Evolutionary conservation across 2,113 vertebrate genomes (phyloP).

Genomic region (Triplophysa rosa): DNA sequence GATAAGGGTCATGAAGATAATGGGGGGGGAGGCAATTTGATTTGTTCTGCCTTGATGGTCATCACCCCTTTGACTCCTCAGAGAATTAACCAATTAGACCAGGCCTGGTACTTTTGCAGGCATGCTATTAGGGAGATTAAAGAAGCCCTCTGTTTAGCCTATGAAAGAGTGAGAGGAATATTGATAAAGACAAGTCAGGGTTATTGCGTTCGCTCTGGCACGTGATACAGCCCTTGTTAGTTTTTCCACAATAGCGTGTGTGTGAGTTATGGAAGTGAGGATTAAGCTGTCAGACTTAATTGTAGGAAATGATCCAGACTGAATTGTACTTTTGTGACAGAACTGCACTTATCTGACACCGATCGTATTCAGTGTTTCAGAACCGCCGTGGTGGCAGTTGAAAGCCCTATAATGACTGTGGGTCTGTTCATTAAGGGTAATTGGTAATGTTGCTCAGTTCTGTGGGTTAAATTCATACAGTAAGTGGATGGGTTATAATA

Average conservation of each 20-base stretch:
- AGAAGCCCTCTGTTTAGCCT: slow-evolving; percentile 24
- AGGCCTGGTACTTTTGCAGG: background rate
- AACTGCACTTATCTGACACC: slow-evolving; percentile 33
- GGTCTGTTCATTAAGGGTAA: slow-evolving; percentile 36
- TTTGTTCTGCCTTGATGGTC: slow-evolving; percentile 45
- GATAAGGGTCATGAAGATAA: background rate
- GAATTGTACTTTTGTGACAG: slow-evolving; percentile 36
- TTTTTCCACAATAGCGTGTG: background rate
- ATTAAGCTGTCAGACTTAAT: slow-evolving; percentile 27
- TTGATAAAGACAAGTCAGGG: slow-evolving; percentile 33
- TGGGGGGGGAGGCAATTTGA: background rate
- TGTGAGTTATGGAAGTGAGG: background rate
- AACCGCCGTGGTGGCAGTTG: slow-evolving; percentile 3
- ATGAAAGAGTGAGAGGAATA: slow-evolving; percentile 38
- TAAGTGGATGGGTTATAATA: slow-evolving; percentile 30
- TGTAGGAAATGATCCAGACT: slow-evolving; percentile 7
- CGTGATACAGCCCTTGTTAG: background rate
- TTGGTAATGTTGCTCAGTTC: slow-evolving; percentile 20
- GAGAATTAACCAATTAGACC: slow-evolving; percentile 55
- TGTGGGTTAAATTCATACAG: background rate
- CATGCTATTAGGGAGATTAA: slow-evolving; percentile 43
- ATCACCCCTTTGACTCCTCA: slow-evolving; percentile 36
- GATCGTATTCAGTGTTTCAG: slow-evolving; percentile 35
- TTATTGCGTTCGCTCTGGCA: background rate
- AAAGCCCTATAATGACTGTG: slow-evolving; percentile 31